phyloP scores from a whole-genome alignment of 2,797 vertebrate genomes.

The Ambastaia sidthimunki region DNA sequence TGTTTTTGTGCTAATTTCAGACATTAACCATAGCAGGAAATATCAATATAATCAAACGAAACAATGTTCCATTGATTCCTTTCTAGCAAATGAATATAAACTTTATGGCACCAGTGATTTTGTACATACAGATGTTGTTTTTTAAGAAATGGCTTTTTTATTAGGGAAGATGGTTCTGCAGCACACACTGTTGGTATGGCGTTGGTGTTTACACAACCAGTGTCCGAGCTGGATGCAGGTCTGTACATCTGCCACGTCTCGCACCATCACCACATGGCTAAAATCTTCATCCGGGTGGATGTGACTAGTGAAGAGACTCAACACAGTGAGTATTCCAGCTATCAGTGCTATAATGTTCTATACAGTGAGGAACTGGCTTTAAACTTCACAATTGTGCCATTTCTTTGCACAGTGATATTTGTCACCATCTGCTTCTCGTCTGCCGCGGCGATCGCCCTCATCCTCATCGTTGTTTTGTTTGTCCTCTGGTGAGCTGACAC shows the following conservation, averaged over 20 bases:
- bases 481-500: conserved; percentile 75
- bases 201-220: conserved; percentile 65
- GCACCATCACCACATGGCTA: conserved; percentile 72
- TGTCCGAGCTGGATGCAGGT: conserved; percentile 63
- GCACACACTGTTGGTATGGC: conserved; percentile 61
- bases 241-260: conserved; percentile 73
- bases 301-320: conserved; percentile 55
- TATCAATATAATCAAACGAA: no score
- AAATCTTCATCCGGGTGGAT: conserved; percentile 71
- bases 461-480: conserved; percentile 62
- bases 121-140: background rate
- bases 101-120: background rate
- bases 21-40: no score
- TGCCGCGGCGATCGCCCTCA: conserved; percentile 59
- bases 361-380: background rate
- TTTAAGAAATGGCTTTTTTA: background rate
- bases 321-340: conserved; percentile 62
- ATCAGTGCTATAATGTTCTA: background rate
- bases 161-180: conserved; percentile 68
- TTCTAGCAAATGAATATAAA: no score
- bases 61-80: no score
- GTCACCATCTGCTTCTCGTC: conserved; percentile 65
- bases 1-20: no score
- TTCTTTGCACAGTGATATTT: conserved; percentile 62
- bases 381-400: background rate